These are phyloP conservation scores for Oreohelix idahoensis DNA, from an alignment of 1,140 invertebrate genomes.

Conservation along the genomic window DNA sequence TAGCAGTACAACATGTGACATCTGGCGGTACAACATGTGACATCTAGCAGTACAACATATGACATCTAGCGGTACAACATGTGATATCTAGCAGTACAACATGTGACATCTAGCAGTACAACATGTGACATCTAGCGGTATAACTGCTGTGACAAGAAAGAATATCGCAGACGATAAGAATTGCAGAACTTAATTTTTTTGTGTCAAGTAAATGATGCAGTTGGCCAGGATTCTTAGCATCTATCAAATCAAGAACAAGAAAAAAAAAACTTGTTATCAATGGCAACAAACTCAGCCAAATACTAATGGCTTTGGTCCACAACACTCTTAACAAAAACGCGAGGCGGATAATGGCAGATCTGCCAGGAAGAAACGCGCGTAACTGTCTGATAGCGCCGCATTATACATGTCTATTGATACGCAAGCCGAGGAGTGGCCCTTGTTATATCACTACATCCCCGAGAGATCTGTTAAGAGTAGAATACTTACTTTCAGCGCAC, in stretches of 20 bases:
- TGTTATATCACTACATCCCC: neutral
- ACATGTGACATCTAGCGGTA: too few relatives aligned
- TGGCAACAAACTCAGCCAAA: neutral
- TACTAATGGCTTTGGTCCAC: neutral
- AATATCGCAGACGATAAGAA: too few relatives aligned
- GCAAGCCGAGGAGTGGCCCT: neutral
- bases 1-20: too few relatives aligned
- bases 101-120: too few relatives aligned
- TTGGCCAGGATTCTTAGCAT: neutral
- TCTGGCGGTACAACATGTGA: too few relatives aligned
- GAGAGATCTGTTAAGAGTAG: neutral
- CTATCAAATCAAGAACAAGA: neutral
- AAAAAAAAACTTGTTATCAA: neutral
- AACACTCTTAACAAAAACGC: neutral
- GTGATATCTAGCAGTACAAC: too few relatives aligned
- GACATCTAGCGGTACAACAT: too few relatives aligned
- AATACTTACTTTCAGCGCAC: neutral
- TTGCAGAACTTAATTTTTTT: too few relatives aligned
- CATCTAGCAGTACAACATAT: too few relatives aligned
- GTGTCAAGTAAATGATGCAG: too few relatives aligned
- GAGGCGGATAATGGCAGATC: neutral
- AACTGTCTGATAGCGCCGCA: neutral
- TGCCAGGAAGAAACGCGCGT: neutral
- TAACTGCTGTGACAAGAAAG: too few relatives aligned
- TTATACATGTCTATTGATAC: conserved; percentile 9